phyloP scores from a whole-genome alignment of 64 coral and sea anemone genomes.

The Anthopleura sola region DNA sequence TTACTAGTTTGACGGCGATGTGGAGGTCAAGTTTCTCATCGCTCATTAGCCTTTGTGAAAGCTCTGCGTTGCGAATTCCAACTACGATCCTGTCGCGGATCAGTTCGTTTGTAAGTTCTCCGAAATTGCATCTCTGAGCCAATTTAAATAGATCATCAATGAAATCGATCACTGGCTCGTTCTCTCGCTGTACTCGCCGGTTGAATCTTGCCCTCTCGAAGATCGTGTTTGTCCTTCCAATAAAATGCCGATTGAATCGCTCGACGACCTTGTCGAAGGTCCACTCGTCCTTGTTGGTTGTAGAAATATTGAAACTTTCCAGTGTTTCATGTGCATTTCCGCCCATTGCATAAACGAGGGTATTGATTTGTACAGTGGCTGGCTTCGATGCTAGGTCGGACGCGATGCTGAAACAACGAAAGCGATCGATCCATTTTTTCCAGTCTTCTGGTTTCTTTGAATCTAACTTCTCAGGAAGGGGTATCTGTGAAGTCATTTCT shows the following conservation, averaged over 20 bases:
- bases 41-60: conserved; percentile 36
- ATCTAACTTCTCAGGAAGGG: conserved; percentile 35
- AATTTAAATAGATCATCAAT: conserved; percentile 24
- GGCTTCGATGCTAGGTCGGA: conserved; percentile 9
- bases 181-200: background rate
- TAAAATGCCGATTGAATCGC: conserved; percentile 25
- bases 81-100: conserved; percentile 34
- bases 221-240: conserved; percentile 12
- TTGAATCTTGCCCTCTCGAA: conserved; percentile 39
- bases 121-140: conserved; percentile 14
- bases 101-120: conserved; percentile 31
- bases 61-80: conserved; percentile 6
- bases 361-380: conserved; percentile 27
- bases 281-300: background rate
- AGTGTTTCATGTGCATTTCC: conserved; percentile 40
- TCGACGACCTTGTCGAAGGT: background rate
- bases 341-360: conserved; percentile 36
- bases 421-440: conserved; percentile 31
- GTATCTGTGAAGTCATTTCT: conserved; percentile 41
- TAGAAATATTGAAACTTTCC: conserved; percentile 22
- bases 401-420: conserved; percentile 30
- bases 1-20: background rate
- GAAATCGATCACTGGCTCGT: conserved; percentile 19
- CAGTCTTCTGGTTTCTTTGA: conserved; percentile 33
- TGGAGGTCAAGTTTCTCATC: conserved; percentile 19